phyloP scores from a whole-genome alignment of 2,888 invertebrate genomes.

The Phoenoteleia sp. region DNA sequence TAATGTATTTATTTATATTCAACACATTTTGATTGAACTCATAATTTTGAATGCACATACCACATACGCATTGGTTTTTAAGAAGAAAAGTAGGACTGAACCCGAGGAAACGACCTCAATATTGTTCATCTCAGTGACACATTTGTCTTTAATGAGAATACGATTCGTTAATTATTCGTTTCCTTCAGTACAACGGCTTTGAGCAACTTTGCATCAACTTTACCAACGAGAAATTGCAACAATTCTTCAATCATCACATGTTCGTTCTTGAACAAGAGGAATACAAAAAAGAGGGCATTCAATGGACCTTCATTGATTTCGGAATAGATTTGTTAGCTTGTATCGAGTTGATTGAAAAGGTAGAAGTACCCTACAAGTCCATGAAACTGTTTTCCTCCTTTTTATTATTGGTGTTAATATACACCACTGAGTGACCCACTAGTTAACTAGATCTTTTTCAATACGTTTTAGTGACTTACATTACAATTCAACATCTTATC shows the following conservation, averaged over 20 bases:
- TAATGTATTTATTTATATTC: not conserved
- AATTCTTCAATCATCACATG: constrained; percentile 99
- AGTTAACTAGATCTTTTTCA: constrained; percentile 28
- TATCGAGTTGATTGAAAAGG: constrained; percentile 99
- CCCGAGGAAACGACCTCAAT: constrained; percentile 25
- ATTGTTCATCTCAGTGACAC: constrained; percentile 22
- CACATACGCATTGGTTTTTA: constrained; percentile 21
- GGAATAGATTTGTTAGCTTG: constrained; percentile 99
- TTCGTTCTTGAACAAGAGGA: constrained; percentile 99
- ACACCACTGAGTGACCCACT: constrained; percentile 1
- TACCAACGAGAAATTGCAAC: constrained; percentile 99
- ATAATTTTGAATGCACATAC: constrained; percentile 21
- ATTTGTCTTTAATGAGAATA: constrained; percentile 14
- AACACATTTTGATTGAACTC: constrained; percentile 35
- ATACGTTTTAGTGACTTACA: constrained; percentile 28
- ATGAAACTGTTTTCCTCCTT: not conserved
- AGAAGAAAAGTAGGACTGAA: constrained; percentile 40
- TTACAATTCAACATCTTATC: constrained; percentile 21
- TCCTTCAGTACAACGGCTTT: constrained; percentile 99
- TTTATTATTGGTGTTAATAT: constrained; percentile 13
- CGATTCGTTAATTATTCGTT: constrained; percentile 98
- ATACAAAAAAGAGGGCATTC: constrained; percentile 98
- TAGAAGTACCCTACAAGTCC: constrained; percentile 85
- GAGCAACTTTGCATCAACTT: constrained; percentile 99
- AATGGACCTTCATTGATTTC: constrained; percentile 99